phyloP scores from a whole-genome alignment of 2,113 vertebrate species.

The Ciconia stormi region DNA sequence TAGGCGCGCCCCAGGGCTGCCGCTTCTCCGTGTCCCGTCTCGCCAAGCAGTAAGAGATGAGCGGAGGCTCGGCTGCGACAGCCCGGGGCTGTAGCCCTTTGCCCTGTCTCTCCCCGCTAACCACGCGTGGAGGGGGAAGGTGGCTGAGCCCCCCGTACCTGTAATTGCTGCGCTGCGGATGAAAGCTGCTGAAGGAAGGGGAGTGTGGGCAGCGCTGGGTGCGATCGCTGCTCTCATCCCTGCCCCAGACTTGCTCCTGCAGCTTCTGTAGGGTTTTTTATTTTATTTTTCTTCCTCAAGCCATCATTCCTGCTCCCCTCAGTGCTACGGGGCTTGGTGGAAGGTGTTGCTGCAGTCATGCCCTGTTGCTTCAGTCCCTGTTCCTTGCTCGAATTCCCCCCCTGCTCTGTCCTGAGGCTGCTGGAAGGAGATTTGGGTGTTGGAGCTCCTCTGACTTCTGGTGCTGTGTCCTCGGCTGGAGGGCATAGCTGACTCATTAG shows the following conservation, averaged over 20 bases:
- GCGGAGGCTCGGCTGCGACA: not conserved
- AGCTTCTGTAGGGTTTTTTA: not conserved
- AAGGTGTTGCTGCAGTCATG: not conserved
- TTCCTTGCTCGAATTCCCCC: not conserved
- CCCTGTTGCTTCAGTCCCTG: not conserved
- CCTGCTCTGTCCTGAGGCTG: not conserved
- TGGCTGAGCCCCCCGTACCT: not conserved
- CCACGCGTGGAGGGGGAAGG: accelerated
- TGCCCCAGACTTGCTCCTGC: not conserved
- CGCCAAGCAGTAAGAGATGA: not conserved
- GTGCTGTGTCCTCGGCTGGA: not conserved
- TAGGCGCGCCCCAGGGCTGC: not conserved
- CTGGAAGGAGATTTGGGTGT: not conserved
- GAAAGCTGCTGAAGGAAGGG: not conserved
- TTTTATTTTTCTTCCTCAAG: not conserved
- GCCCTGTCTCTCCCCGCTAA: not conserved
- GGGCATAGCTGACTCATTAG: not conserved
- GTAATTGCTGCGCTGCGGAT: not conserved
- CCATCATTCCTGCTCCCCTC: accelerated
- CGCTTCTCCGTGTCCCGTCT: not conserved
- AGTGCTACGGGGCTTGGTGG: not conserved
- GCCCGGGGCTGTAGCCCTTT: not conserved
- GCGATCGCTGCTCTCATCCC: not conserved
- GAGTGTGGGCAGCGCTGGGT: not conserved
- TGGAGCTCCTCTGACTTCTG: not conserved